Conservation (phyloP, 1,140 invertebrate species). For the Mesaphorura yosii region DNA sequence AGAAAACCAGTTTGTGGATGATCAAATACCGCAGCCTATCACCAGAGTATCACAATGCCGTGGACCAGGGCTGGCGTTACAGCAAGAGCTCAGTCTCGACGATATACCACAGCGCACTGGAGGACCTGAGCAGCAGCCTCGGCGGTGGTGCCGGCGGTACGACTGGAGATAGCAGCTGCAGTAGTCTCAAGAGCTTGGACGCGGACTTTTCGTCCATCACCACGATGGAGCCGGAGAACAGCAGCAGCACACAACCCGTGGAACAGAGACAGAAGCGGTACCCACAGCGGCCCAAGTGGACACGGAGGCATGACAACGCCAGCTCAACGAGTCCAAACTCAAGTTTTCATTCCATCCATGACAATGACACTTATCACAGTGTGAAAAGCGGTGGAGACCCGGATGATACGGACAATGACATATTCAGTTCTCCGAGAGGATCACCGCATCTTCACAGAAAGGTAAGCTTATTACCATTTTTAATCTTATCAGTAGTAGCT, state of each 20-base stretch:
- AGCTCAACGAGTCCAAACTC: conserved; percentile 16
- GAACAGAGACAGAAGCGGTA: no score
- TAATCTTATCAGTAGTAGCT: no score
- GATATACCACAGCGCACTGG: conserved; percentile 30
- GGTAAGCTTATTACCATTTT: conserved; percentile 49
- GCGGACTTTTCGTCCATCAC: no score
- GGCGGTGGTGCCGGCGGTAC: no score
- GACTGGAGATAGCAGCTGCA: no score
- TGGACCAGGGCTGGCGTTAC: conserved; percentile 23
- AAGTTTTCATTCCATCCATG: conserved; percentile 27
- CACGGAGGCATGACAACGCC: no score
- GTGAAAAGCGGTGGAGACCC: conserved; percentile 45
- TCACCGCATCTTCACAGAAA: conserved; percentile 52
- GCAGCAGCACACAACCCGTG: no score
- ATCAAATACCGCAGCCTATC: background rate
- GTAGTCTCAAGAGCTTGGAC: no score
- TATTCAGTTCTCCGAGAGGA: conserved; percentile 45
- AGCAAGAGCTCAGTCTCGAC: conserved; percentile 27
- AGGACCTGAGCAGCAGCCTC: conserved; percentile 21
- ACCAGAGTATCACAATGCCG: no score
- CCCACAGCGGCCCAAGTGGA: no score
- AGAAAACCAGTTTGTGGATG: no score
- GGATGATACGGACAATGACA: conserved; percentile 48
- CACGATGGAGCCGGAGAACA: no score
- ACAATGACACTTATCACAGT: conserved; percentile 29